These are phyloP conservation scores for Agrochola lychnidis DNA, from an alignment of 2,888 invertebrate species.

Conservation along the genomic window DNA sequence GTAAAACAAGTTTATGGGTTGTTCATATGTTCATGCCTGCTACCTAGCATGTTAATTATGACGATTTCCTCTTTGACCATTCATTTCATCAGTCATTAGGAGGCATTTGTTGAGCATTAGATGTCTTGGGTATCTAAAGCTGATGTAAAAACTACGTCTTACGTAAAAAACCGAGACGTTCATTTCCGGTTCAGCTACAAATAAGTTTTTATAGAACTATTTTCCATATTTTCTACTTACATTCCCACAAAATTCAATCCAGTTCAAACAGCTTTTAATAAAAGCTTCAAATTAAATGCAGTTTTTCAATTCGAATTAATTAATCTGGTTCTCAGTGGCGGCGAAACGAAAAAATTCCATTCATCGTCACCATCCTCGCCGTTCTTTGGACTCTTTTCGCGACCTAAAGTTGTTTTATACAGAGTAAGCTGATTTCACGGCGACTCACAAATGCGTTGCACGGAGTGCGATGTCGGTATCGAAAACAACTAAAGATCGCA, in stretches of 20 bases:
- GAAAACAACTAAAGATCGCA: neutral
- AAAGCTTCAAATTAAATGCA: constrained; percentile 13
- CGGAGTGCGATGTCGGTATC: neutral
- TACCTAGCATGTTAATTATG: neutral
- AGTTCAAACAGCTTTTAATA: neutral
- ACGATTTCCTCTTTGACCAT: neutral
- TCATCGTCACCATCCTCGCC: constrained; percentile 12
- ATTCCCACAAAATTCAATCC: neutral
- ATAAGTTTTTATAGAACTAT: neutral
- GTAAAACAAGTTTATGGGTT: neutral
- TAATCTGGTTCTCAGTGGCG: constrained; percentile 10
- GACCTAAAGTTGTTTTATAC: constrained; percentile 18
- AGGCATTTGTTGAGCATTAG: neutral
- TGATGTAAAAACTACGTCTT: neutral
- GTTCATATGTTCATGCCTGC: no score
- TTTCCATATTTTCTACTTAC: constrained; percentile 5
- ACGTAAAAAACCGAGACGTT: neutral
- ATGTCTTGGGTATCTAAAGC: neutral
- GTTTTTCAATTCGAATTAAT: constrained; percentile 27
- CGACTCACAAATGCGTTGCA: constrained; percentile 3
- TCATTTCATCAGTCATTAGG: neutral
- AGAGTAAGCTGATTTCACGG: constrained; percentile 12
- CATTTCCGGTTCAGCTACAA: neutral
- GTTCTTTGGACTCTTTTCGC: constrained; percentile 12
- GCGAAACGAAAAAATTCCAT: constrained; percentile 6